Conservation (phyloP, 2,113 vertebrate species). For the Scomber japonicus region DNA sequence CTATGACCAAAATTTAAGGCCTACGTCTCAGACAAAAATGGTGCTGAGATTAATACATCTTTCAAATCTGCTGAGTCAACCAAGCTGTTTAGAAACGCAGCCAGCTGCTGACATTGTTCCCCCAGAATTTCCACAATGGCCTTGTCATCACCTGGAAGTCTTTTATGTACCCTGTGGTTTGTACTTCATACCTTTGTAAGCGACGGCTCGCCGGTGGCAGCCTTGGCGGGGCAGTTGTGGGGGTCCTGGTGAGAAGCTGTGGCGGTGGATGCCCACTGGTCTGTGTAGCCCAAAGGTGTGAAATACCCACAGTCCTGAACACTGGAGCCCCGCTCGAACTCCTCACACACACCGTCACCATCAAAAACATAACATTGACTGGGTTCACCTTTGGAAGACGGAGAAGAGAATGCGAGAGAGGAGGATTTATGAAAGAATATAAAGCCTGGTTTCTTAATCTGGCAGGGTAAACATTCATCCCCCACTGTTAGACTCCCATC, state of each 20-base stretch:
- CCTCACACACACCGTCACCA: slow-evolving; percentile 91
- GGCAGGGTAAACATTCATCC: slow-evolving; percentile 42
- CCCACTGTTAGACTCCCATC: slow-evolving; percentile 55
- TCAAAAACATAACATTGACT: slow-evolving; percentile 92
- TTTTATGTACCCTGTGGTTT: slow-evolving; percentile 11
- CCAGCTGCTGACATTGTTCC: neutral
- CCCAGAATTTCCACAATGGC: neutral
- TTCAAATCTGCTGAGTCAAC: neutral
- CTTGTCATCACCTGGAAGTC: slow-evolving; percentile 13
- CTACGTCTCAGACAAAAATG: neutral
- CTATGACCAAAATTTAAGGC: neutral
- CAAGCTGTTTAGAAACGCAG: neutral
- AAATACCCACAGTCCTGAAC: slow-evolving; percentile 90
- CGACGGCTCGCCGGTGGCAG: slow-evolving; percentile 89
- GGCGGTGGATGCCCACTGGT: slow-evolving; percentile 92
- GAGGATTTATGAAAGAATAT: slow-evolving; percentile 69
- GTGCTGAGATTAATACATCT: neutral
- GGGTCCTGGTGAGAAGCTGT: slow-evolving; percentile 88
- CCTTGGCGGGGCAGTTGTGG: slow-evolving; percentile 86
- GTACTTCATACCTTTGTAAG: slow-evolving; percentile 84
- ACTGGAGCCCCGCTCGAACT: slow-evolving; percentile 89
- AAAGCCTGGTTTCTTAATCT: slow-evolving; percentile 68
- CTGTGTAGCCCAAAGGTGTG: slow-evolving; percentile 88
- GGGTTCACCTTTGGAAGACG: slow-evolving; percentile 89
- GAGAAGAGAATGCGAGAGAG: slow-evolving; percentile 43